Evolutionary conservation across 2,113 vertebrate species (phyloP).

Genomic region (Erythrolamprus reginae): DNA sequence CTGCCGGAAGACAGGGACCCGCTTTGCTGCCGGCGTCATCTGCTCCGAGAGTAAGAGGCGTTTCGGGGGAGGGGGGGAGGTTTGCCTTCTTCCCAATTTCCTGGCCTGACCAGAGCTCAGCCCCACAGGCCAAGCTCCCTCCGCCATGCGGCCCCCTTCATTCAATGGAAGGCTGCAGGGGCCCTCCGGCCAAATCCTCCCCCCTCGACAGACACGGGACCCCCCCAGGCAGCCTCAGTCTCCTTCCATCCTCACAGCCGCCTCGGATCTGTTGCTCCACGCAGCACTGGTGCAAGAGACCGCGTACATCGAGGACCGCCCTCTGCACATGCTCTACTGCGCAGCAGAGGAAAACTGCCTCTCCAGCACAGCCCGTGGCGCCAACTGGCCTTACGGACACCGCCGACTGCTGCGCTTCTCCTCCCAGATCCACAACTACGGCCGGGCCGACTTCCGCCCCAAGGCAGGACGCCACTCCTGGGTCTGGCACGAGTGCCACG

Average conservation of each 20-base stretch:
- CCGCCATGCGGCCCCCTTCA: neutral
- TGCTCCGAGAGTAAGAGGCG: constrained; percentile 92
- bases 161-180: neutral
- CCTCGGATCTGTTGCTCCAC: constrained; percentile 90
- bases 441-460: constrained; percentile 92
- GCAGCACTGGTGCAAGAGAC: constrained; percentile 89
- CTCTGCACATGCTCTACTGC: constrained; percentile 95
- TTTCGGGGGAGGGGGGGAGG: too few relatives aligned
- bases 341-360: constrained; percentile 95
- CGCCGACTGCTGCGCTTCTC: constrained; percentile 95
- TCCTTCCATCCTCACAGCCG: constrained; percentile 65
- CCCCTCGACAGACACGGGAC: neutral
- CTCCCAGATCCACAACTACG: constrained; percentile 96
- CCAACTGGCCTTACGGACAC: constrained; percentile 97
- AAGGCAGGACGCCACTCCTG: constrained; percentile 95
- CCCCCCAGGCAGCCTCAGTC: neutral
- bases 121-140: neutral
- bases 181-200: neutral
- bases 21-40: constrained; percentile 91
- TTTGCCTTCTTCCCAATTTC: neutral
- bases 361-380: constrained; percentile 80
- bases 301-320: constrained; percentile 93
- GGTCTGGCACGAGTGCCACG: constrained; percentile 98
- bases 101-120: neutral
- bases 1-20: constrained; percentile 80